Percentiles rank a stretch among this genome's conserved stretches.
Evolutionary conservation across 1,140 invertebrate genomes (phyloP).

Genomic region (Pantala flavescens): DNA sequence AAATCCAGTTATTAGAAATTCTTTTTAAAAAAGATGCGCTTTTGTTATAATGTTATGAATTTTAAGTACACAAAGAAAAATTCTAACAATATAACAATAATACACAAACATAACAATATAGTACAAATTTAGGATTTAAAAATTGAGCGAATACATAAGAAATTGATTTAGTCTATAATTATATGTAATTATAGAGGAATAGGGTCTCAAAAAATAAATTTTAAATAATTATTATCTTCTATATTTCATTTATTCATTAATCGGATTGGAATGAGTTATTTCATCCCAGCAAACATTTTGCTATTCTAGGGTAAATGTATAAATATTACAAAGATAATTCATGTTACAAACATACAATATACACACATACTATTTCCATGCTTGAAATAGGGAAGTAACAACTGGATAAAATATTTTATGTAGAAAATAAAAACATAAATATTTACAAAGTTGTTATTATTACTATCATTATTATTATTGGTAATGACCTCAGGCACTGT

Average conservation of each 20-base stretch:
- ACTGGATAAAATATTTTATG: constrained; percentile 12
- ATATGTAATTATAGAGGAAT: too few species aligned
- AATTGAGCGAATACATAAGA: too few species aligned
- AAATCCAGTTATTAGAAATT: too few species aligned
- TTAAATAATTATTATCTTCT: not conserved
- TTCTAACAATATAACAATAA: too few species aligned
- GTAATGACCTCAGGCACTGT: not conserved
- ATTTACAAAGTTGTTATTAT: constrained; percentile 5
- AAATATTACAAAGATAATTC: constrained; percentile 16
- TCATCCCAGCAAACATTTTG: not conserved
- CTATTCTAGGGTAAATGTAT: constrained; percentile 9
- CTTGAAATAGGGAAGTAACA: constrained; percentile 9
- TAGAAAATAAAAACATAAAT: constrained; percentile 12
- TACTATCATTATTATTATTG: not conserved
- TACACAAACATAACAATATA: too few species aligned
- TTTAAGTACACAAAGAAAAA: too few species aligned
- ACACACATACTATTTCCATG: constrained; percentile 12
- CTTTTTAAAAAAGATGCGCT: too few species aligned
- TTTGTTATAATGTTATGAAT: too few species aligned
- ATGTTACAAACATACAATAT: constrained; percentile 17
- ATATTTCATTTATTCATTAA: constrained; percentile 13
- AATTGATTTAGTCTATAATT: too few species aligned
- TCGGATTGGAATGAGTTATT: not conserved
- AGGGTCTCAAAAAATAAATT: not conserved
- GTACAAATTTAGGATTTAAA: too few species aligned